A percentile compares a stretch with the other conserved stretches of the same genome.
Conservation (phyloP, 2,113 vertebrate species). For the Dasyornis broadbenti region DNA sequence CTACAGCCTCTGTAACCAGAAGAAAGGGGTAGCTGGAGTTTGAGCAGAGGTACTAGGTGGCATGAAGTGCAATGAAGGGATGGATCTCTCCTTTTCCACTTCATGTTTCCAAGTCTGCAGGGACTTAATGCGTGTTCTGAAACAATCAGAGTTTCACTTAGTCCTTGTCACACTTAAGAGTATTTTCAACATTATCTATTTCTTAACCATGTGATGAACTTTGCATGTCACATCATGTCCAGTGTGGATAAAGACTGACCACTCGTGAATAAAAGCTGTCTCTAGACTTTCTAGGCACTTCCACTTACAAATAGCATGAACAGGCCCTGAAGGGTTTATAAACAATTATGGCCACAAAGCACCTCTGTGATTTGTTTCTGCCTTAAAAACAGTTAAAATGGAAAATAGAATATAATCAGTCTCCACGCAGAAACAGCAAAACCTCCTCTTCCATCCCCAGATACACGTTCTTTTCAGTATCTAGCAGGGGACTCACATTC, state of each 20-base stretch:
- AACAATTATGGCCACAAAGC: neutral
- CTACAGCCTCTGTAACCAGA: neutral
- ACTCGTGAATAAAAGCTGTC: neutral
- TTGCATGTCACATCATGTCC: neutral
- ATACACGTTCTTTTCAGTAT: neutral
- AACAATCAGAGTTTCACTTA: neutral
- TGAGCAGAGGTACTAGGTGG: neutral
- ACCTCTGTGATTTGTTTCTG: neutral
- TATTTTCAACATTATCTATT: neutral
- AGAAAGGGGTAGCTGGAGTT: neutral
- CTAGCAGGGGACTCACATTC: slow-evolving; percentile 76
- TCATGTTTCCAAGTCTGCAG: neutral
- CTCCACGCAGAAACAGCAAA: neutral
- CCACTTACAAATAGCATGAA: neutral
- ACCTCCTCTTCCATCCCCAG: neutral
- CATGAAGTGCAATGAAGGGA: neutral
- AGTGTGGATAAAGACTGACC: neutral
- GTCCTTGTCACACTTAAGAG: neutral
- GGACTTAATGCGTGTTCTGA: neutral
- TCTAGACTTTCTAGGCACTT: neutral
- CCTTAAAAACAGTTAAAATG: neutral
- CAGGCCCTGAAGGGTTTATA: neutral
- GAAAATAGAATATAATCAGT: neutral
- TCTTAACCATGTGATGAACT: neutral
- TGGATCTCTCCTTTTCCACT: neutral